Evolutionary conservation across 1,140 invertebrate species (phyloP).

Genomic region (Meteorus sp.): DNA sequence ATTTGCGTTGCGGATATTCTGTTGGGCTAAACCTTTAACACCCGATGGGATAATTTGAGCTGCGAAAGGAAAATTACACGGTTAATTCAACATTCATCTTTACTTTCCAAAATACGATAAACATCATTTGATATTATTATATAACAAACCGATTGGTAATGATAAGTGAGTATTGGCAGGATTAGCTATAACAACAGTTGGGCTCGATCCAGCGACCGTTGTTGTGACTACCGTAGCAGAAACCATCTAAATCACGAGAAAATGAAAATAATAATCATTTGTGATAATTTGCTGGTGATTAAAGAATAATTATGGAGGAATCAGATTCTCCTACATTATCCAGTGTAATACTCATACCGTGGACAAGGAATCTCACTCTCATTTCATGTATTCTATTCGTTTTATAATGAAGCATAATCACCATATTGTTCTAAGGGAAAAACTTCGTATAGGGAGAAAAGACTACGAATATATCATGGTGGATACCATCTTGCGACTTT

Average conservation of each 20-base stretch:
- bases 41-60: conserved; percentile 69
- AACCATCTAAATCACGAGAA: conserved; percentile 44
- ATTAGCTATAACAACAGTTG: conserved; percentile 61
- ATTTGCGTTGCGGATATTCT: conserved; percentile 61
- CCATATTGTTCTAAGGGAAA: no score
- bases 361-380: no score
- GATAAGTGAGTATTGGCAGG: conserved; percentile 62
- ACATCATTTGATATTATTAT: not conserved
- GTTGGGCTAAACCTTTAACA: conserved; percentile 65
- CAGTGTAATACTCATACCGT: no score
- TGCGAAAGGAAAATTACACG: conserved; percentile 50
- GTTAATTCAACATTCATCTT: conserved; percentile 8
- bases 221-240: conserved; percentile 54
- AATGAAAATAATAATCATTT: no score
- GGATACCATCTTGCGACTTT: no score
- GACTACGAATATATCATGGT: not conserved
- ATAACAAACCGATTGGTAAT: conserved; percentile 58
- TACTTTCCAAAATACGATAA: conserved; percentile 9
- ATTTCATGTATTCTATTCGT: no score
- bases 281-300: no score
- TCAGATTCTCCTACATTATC: no score
- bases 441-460: conserved; percentile 3
- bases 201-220: conserved; percentile 54
- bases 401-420: no score
- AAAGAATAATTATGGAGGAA: no score